Conservation (phyloP, 2,888 invertebrate species). For the Noctuana brunneofusca region DNA sequence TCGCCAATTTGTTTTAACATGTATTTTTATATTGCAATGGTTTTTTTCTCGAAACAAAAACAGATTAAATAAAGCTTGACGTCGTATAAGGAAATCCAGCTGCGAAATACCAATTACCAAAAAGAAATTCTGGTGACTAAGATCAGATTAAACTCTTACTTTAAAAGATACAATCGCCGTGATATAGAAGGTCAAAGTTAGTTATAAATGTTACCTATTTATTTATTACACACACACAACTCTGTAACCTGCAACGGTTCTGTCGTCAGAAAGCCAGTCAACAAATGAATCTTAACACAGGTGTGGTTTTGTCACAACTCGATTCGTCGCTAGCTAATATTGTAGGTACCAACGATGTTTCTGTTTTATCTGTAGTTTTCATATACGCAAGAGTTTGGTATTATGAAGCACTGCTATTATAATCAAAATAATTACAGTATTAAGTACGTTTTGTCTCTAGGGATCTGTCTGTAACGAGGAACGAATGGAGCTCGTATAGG, state of each 20-base stretch:
- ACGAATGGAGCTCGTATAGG: neutral
- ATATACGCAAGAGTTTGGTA: too few relatives aligned
- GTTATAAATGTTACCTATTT: neutral
- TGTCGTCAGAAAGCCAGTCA: slow-evolving; percentile 33
- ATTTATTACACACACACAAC: neutral
- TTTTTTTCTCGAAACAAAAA: too few relatives aligned
- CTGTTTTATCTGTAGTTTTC: too few relatives aligned
- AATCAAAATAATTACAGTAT: too few relatives aligned
- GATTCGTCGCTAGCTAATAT: slow-evolving; percentile 1
- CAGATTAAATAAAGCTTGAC: neutral
- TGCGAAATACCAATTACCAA: too few relatives aligned
- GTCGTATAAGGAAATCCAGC: neutral
- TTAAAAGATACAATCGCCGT: neutral
- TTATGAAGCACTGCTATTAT: neutral
- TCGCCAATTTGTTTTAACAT: too few relatives aligned
- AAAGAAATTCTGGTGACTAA: neutral
- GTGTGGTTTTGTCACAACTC: slow-evolving; percentile 1
- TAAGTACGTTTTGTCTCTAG: neutral
- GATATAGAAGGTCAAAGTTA: neutral
- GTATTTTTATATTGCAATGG: too few relatives aligned
- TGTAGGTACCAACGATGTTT: neutral
- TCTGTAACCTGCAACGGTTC: slow-evolving; percentile 24
- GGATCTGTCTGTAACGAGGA: neutral
- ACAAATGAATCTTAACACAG: slow-evolving; percentile 2
- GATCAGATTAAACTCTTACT: neutral